Evolutionary conservation across 2,888 invertebrate genomes (phyloP).

Genomic region (Blastobasis lacticolella): DNA sequence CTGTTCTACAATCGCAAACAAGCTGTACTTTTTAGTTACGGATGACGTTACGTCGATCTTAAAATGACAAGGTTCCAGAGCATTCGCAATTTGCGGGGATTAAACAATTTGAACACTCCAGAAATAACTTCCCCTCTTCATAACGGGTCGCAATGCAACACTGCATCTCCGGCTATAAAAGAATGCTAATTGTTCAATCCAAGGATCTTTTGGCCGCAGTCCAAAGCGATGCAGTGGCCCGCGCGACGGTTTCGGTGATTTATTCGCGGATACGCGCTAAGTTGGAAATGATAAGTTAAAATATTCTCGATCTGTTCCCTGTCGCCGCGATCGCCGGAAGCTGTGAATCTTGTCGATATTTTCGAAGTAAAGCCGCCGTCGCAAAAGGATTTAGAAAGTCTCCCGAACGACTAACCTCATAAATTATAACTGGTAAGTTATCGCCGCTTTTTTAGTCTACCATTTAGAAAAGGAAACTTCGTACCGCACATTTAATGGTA

Average conservation of each 20-base stretch:
- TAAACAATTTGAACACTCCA: no score
- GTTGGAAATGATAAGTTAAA: constrained; percentile 11
- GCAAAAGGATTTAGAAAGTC: no score
- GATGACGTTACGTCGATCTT: no score
- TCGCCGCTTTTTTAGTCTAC: no score
- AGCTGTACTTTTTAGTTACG: no score
- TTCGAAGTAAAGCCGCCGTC: no score
- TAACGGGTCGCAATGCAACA: constrained; percentile 2
- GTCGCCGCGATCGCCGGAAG: constrained; percentile 1
- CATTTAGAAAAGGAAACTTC: not conserved
- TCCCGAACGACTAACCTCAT: no score
- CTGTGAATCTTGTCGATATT: constrained; percentile 7
- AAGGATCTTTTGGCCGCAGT: constrained; percentile 22
- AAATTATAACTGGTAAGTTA: no score
- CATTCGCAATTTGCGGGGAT: no score
- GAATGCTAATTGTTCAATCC: constrained; percentile 23
- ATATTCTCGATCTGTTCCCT: constrained; percentile 1
- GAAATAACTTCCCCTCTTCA: not conserved
- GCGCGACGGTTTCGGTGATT: constrained; percentile 11
- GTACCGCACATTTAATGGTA: not conserved
- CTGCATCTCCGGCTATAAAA: constrained; percentile 17
- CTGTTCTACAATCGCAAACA: no score
- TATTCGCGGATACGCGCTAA: constrained; percentile 10
- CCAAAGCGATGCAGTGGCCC: constrained; percentile 22
- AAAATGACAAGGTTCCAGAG: no score